A percentile compares a stretch with the other conserved stretches of the same genome.
Conservation (phyloP, 2,113 vertebrate genomes). For the Potamarius usumacintae region DNA sequence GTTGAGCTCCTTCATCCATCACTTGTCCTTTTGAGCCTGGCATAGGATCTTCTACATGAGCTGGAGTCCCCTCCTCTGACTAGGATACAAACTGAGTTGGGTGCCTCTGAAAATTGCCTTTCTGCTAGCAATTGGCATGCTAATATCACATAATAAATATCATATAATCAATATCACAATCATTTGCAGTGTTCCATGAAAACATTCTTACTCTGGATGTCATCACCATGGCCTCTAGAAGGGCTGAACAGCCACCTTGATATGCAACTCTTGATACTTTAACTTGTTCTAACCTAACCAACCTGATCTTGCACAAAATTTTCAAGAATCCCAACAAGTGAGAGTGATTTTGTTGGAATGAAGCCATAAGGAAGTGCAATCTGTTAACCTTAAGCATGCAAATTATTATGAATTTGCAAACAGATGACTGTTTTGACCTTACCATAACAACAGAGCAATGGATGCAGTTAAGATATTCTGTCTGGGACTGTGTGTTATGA, state of each 20-base stretch:
- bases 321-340: neutral
- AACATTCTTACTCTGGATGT: neutral
- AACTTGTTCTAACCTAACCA: neutral
- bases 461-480: conserved; percentile 8
- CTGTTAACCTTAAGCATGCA: neutral
- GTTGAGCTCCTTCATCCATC: neutral
- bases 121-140: neutral
- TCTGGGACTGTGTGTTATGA: conserved; percentile 12
- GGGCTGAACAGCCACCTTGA: neutral
- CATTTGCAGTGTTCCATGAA: neutral
- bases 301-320: neutral
- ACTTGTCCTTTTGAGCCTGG: neutral
- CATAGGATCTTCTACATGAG: neutral
- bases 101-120: neutral
- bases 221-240: neutral
- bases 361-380: neutral
- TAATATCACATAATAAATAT: neutral
- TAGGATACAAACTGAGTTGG: neutral
- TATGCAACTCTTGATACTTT: neutral
- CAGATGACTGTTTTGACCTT: neutral
- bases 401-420: neutral
- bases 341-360: neutral
- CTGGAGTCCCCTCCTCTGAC: too few species aligned
- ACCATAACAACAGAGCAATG: neutral
- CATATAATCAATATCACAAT: too few species aligned